Conservation (phyloP, 1,140 invertebrate genomes). For the Heliconius melpomene region DNA sequence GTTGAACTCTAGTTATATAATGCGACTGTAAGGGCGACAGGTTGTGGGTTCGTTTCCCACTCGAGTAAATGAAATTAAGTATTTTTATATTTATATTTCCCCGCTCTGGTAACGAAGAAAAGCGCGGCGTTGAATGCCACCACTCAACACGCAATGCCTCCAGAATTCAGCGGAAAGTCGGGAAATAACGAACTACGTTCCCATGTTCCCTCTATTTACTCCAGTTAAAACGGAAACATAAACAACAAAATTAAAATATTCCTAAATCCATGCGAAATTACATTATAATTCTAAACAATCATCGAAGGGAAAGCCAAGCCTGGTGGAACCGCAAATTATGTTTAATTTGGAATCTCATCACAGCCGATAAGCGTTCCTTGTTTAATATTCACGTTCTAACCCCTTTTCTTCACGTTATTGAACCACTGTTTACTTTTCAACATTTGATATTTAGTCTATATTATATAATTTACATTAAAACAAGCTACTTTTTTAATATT, state of each 20-base stretch:
- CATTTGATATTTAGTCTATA: background rate
- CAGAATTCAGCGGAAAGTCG: too few relatives aligned
- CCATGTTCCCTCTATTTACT: too few relatives aligned
- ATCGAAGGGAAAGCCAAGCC: constrained; percentile 25
- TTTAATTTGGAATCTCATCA: constrained; percentile 52
- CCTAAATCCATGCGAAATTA: constrained; percentile 24
- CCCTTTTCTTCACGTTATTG: constrained; percentile 24
- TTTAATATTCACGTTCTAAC: constrained; percentile 49
- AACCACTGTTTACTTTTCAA: constrained; percentile 29
- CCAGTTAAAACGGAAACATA: background rate
- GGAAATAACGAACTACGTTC: too few relatives aligned
- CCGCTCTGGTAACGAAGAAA: too few relatives aligned
- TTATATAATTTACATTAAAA: too few relatives aligned
- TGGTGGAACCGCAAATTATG: constrained; percentile 46
- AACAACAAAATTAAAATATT: constrained; percentile 1
- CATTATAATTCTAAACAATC: constrained; percentile 39
- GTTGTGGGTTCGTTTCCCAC: too few relatives aligned
- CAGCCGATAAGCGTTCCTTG: constrained; percentile 43
- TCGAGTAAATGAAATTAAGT: too few relatives aligned
- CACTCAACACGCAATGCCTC: too few relatives aligned
- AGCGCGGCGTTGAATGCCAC: too few relatives aligned
- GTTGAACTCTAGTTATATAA: background rate
- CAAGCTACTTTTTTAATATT: too few relatives aligned
- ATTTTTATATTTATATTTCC: too few relatives aligned
- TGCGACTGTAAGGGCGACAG: too few relatives aligned